Conservation (phyloP, 2,888 invertebrate genomes). For the Invenusta paracnida region DNA sequence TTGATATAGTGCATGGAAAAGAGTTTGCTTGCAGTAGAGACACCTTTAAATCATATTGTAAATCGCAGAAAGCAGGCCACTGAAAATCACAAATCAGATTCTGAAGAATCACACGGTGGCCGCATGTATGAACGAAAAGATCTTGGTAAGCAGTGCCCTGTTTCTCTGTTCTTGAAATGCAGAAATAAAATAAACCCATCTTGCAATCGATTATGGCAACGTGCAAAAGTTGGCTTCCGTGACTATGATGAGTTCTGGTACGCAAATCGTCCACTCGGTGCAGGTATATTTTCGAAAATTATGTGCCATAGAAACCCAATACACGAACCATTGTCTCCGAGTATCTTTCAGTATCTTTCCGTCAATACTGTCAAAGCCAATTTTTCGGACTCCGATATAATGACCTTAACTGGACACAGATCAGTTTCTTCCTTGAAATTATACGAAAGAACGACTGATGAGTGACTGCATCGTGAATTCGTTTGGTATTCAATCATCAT, state of each 20-base stretch:
- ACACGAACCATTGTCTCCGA: conserved; percentile 23
- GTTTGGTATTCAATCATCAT: conserved; percentile 23
- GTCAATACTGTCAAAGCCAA: conserved; percentile 25
- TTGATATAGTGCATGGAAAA: background rate
- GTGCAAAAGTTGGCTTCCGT: conserved; percentile 17
- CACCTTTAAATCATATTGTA: conserved; percentile 5
- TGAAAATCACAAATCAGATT: conserved; percentile 14
- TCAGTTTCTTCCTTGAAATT: conserved; percentile 24
- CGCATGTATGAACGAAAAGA: conserved; percentile 2
- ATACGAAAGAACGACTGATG: conserved; percentile 19
- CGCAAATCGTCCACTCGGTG: conserved; percentile 22
- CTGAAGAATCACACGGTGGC: conserved; percentile 9
- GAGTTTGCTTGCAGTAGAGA: conserved; percentile 11
- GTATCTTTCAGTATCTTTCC: background rate
- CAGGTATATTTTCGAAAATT: conserved; percentile 13
- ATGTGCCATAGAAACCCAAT: conserved; percentile 13
- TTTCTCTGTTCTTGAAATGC: conserved; percentile 26
- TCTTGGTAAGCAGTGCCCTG: background rate
- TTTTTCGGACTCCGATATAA: conserved; percentile 23
- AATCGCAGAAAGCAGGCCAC: background rate
- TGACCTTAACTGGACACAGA: conserved; percentile 17
- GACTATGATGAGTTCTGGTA: conserved; percentile 4
- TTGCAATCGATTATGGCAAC: background rate
- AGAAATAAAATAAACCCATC: conserved; percentile 2
- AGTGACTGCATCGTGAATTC: conserved; percentile 19